These are phyloP conservation scores for Crotalus tigris DNA, from an alignment of 2,113 vertebrate species.

Conservation along the genomic window DNA sequence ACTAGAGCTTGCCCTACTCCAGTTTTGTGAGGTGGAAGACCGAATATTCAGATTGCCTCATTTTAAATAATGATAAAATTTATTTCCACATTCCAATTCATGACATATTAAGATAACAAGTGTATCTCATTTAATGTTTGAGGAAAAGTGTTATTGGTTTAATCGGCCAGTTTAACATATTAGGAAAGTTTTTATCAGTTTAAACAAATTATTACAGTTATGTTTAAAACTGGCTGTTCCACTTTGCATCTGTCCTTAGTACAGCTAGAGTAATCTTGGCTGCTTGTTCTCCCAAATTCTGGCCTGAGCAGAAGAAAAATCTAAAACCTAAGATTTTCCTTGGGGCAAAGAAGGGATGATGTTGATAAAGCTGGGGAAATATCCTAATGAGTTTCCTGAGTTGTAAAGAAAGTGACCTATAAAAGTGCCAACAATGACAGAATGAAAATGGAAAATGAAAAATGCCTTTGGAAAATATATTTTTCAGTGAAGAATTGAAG, in stretches of 20 bases:
- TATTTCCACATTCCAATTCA: neutral
- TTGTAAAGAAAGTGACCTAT: neutral
- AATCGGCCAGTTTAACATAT: too few species aligned
- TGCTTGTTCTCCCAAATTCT: neutral
- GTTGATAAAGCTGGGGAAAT: neutral
- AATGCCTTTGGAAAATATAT: neutral
- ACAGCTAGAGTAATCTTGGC: neutral
- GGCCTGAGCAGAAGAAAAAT: neutral
- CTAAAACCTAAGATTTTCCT: neutral
- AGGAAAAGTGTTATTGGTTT: too few species aligned
- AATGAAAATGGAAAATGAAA: neutral
- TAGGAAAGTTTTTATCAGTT: neutral
- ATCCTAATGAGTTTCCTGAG: neutral
- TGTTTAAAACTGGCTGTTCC: neutral
- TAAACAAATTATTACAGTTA: neutral
- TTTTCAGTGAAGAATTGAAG: neutral
- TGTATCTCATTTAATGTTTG: too few species aligned
- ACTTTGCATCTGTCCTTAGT: neutral
- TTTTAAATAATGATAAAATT: neutral
- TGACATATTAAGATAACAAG: too few species aligned
- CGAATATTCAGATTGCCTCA: neutral
- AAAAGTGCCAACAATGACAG: neutral
- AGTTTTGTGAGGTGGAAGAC: neutral
- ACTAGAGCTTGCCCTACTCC: too few species aligned
- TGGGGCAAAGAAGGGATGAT: neutral